A percentile compares a stretch with the other conserved stretches of the same genome.
Conservation (phyloP, 1,140 invertebrate genomes). For the Drosophila truncata region DNA sequence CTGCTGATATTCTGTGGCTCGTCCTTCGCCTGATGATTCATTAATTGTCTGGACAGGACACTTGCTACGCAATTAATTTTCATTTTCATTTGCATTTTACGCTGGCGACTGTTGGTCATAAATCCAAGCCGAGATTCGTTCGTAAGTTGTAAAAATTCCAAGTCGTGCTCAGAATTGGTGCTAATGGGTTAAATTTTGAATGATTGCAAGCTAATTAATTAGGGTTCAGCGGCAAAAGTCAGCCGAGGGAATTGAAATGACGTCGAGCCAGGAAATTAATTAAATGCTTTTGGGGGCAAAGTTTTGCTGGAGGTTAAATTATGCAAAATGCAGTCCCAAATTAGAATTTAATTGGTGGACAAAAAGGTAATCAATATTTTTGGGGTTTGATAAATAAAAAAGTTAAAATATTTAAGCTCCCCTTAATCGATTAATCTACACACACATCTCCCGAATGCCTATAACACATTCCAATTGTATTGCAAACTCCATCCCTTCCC, state of each 20-base stretch:
- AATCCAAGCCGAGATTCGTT: constrained; percentile 35
- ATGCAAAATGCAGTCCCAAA: not conserved
- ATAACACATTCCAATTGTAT: not conserved
- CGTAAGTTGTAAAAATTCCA: constrained; percentile 17
- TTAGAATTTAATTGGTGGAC: constrained; percentile 6
- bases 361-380: not conserved
- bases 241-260: not conserved
- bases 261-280: not conserved
- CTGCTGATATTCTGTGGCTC: constrained; percentile 32
- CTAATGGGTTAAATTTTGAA: constrained; percentile 14
- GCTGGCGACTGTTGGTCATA: constrained; percentile 34
- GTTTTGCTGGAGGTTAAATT: not conserved
- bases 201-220: constrained; percentile 40
- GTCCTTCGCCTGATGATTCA: constrained; percentile 63
- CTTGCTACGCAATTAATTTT: constrained; percentile 64
- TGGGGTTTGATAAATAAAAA: not conserved
- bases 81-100: constrained; percentile 56
- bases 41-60: constrained; percentile 57
- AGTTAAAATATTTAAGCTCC: not conserved
- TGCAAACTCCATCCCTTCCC: not conserved
- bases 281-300: not conserved
- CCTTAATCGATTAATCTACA: not conserved
- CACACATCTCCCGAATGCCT: not conserved
- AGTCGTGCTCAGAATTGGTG: constrained; percentile 19
- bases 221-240: constrained; percentile 6